phyloP scores from a whole-genome alignment of 2,113 vertebrate genomes.

The Platichthys stellatus region DNA sequence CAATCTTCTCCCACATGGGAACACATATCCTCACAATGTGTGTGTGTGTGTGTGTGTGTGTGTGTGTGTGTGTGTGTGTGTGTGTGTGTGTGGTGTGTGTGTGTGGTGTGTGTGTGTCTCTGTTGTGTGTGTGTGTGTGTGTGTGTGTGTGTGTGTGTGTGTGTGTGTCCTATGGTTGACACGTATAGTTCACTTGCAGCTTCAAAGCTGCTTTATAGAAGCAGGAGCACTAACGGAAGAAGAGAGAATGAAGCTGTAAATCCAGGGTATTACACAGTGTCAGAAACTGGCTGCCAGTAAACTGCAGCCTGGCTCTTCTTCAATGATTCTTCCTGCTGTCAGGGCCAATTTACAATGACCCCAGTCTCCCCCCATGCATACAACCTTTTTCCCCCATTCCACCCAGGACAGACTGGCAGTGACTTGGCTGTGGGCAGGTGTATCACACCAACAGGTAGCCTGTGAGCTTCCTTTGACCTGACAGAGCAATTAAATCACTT shows the following conservation, averaged over 20 bases:
- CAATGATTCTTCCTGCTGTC: constrained; percentile 65
- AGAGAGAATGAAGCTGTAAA: constrained; percentile 36
- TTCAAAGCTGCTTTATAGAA: constrained; percentile 14
- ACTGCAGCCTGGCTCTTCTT: constrained; percentile 51
- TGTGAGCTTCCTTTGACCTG: constrained; percentile 61
- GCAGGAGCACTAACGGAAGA: constrained; percentile 26
- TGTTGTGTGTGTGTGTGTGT: not conserved
- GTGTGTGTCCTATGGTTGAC: not conserved
- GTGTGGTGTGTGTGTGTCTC: not conserved
- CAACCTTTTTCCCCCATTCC: constrained; percentile 21
- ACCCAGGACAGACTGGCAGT: constrained; percentile 34
- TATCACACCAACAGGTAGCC: constrained; percentile 65
- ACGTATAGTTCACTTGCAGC: constrained; percentile 29
- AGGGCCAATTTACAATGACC: constrained; percentile 59
- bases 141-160: not conserved
- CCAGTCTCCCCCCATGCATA: not conserved
- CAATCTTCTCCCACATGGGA: too few species aligned
- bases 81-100: not conserved
- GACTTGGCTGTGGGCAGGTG: constrained; percentile 67
- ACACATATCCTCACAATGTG: too few species aligned
- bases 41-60: too few species aligned
- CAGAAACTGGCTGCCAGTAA: constrained; percentile 51
- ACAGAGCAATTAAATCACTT: constrained; percentile 77
- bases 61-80: constrained; percentile 1
- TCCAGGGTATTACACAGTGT: constrained; percentile 46